These are phyloP conservation scores for Pocillopora damicornis DNA, from an alignment of 64 coral and sea anemone species.

Conservation along the genomic window DNA sequence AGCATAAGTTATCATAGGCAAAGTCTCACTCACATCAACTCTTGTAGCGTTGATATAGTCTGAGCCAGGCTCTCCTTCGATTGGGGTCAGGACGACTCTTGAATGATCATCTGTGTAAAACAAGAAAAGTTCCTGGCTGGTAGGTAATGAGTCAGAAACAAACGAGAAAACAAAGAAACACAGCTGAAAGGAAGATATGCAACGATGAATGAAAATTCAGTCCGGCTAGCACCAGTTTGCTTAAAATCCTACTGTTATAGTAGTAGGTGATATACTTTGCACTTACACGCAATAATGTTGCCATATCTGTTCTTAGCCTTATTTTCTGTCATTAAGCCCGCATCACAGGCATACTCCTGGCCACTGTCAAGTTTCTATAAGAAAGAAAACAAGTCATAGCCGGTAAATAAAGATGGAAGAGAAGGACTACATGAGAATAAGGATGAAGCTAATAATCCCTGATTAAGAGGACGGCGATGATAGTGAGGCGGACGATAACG, in stretches of 20 bases:
- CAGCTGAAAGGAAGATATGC: neutral
- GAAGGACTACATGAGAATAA: neutral
- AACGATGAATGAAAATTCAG: no score
- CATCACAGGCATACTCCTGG: constrained; percentile 54
- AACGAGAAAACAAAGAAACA: neutral
- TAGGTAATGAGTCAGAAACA: no score
- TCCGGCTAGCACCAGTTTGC: no score
- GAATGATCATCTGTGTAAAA: constrained; percentile 83
- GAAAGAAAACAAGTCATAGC: neutral
- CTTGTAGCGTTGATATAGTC: constrained; percentile 88
- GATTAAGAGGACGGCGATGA: no score
- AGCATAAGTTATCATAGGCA: neutral
- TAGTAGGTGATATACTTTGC: neutral
- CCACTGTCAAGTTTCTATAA: constrained; percentile 89
- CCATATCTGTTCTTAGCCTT: constrained; percentile 96
- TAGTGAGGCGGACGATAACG: no score
- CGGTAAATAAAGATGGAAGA: neutral
- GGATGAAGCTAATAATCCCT: neutral
- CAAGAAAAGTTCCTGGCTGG: neutral
- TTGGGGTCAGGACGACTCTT: constrained; percentile 57
- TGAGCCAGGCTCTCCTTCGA: constrained; percentile 53
- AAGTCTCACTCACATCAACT: constrained; percentile 72
- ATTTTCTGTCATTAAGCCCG: constrained; percentile 65
- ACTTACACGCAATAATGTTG: constrained; percentile 96
- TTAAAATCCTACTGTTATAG: neutral